Conservation (phyloP, 2,797 vertebrate species). For the Gymnodraco acuticeps region DNA sequence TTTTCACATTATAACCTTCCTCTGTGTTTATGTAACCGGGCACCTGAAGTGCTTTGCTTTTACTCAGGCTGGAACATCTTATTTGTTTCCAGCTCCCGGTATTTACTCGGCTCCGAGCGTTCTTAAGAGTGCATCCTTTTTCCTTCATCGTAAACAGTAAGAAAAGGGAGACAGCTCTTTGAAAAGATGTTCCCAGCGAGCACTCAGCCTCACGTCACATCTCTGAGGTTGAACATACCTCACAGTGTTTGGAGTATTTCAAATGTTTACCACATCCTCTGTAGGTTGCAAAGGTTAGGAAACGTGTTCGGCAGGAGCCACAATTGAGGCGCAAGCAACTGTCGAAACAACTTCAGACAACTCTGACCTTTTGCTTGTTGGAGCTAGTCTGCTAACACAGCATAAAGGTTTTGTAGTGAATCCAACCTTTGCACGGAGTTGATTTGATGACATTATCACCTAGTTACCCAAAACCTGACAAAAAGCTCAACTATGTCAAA, state of each 20-base stretch:
- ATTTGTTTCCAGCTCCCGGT: neutral
- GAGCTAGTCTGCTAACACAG: neutral
- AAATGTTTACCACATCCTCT: neutral
- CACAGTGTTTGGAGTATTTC: neutral
- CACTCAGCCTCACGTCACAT: neutral
- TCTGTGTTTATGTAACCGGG: neutral
- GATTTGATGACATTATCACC: neutral
- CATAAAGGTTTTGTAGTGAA: neutral
- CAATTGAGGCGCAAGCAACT: neutral
- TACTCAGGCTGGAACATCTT: constrained; percentile 3
- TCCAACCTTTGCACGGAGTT: neutral
- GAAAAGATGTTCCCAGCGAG: constrained; percentile 36
- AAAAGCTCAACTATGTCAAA: neutral
- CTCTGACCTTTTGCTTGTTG: neutral
- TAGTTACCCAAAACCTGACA: too few species aligned
- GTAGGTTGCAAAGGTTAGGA: neutral
- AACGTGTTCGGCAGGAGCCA: neutral
- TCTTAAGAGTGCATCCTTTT: constrained; percentile 35
- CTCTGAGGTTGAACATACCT: constrained; percentile 1
- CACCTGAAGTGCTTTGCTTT: constrained; percentile 15
- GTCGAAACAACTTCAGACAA: neutral
- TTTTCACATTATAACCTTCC: neutral
- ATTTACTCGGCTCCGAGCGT: constrained; percentile 20
- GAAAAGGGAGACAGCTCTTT: constrained; percentile 8
- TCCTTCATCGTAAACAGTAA: constrained; percentile 14